These are phyloP conservation scores for Enteromius mattozi DNA, from an alignment of 2,797 vertebrate genomes.

Conservation along the genomic window DNA sequence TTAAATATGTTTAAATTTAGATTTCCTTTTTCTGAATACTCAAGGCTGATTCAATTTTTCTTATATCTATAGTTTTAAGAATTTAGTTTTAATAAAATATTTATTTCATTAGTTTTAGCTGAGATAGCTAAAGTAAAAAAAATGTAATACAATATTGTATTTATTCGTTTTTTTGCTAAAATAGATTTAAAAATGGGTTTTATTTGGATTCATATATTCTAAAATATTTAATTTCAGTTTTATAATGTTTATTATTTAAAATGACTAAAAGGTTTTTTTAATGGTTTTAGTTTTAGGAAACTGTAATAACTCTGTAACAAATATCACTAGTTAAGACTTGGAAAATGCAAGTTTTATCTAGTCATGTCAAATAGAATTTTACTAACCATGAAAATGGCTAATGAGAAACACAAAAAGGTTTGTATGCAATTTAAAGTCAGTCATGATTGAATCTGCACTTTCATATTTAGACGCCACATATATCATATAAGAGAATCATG, in stretches of 20 bases:
- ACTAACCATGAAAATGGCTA: not conserved
- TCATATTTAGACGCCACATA: not conserved
- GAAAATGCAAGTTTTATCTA: not conserved
- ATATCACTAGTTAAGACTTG: not conserved
- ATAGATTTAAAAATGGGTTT: not conserved
- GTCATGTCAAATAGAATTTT: not conserved
- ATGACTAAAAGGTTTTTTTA: not conserved
- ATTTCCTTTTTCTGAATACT: not conserved
- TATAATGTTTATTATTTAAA: not conserved
- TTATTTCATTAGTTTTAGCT: not conserved
- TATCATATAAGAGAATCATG: not conserved
- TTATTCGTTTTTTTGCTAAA: no score
- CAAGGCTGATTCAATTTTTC: not conserved
- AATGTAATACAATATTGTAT: not conserved
- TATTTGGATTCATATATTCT: not conserved
- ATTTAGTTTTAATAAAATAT: not conserved
- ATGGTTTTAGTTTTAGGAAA: not conserved
- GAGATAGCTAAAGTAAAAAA: not conserved
- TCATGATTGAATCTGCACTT: not conserved
- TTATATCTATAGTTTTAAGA: not conserved
- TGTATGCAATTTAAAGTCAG: not conserved
- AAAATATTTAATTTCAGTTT: not conserved
- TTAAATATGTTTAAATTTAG: not conserved
- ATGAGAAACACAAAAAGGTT: not conserved
- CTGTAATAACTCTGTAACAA: not conserved